Percentiles rank a stretch among this genome's conserved stretches.
Evolutionary conservation across 2,888 invertebrate genomes (phyloP).

Genomic region (Petrolisthes cinctipes): DNA sequence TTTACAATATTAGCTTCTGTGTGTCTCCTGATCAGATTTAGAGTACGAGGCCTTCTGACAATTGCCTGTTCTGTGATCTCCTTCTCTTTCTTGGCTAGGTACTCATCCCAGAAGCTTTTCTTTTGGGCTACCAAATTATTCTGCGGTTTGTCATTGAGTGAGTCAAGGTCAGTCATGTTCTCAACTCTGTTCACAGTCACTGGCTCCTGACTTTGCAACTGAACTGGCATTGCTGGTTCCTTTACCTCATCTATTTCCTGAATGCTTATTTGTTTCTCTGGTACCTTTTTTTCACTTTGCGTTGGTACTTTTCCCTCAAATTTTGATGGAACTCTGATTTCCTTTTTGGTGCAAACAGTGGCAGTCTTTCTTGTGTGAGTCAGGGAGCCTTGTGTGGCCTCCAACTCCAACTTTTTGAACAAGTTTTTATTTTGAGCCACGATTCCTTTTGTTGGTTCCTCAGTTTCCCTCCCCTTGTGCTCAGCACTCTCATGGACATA

Average conservation of each 20-base stretch:
- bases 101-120: conserved; percentile 52
- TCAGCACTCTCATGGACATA: not conserved
- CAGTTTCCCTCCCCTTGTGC: not conserved
- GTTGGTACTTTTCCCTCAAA: too few species aligned
- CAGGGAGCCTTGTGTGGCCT: not conserved
- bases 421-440: not conserved
- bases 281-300: not conserved
- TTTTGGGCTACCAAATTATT: conserved; percentile 48
- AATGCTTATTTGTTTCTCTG: not conserved
- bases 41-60: not conserved
- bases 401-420: not conserved
- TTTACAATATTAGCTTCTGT: not conserved
- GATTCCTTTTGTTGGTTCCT: not conserved
- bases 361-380: too few species aligned
- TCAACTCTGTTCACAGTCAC: not conserved
- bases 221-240: not conserved
- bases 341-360: too few species aligned
- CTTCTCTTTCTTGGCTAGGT: conserved; percentile 28
- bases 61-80: not conserved
- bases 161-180: not conserved
- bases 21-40: not conserved
- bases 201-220: not conserved
- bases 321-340: too few species aligned
- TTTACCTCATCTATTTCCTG: not conserved
- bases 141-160: not conserved